Evolutionary conservation across 1,140 invertebrate species (phyloP).

Genomic region (Magallana angulata): DNA sequence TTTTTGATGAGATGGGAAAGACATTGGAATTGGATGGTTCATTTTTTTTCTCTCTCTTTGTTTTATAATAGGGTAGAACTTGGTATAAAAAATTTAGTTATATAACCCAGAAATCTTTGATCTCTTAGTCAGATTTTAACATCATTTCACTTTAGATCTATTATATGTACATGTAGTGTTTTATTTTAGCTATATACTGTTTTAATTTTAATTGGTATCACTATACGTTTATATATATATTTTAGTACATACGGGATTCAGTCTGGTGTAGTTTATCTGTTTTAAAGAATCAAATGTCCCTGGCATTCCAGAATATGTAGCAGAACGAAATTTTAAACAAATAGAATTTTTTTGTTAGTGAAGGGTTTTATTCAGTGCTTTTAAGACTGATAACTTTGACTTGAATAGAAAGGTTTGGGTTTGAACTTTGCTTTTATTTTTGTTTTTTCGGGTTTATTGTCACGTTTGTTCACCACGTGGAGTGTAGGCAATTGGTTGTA

Average conservation of each 20-base stretch:
- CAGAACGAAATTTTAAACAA: conserved; percentile 1
- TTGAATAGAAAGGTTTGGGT: not conserved
- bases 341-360: conserved; percentile 10
- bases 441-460: not conserved
- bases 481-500: conserved; percentile 27
- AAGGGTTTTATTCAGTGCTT: conserved; percentile 3
- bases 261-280: conserved; percentile 1
- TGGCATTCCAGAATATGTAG: conserved; percentile 26
- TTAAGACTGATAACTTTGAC: not conserved
- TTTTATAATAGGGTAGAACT: not conserved
- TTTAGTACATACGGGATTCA: not conserved
- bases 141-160: not conserved
- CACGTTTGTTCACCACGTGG: not conserved
- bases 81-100: not conserved
- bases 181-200: conserved; percentile 7
- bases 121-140: conserved; percentile 36
- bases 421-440: conserved; percentile 7
- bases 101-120: conserved; percentile 22
- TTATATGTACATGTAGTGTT: not conserved
- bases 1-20: not conserved
- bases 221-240: not conserved
- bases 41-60: not conserved
- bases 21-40: conserved; percentile 6
- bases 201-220: not conserved
- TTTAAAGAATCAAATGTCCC: not conserved